phyloP scores from a whole-genome alignment of 2,113 vertebrate species.

The Mellivora capensis region DNA sequence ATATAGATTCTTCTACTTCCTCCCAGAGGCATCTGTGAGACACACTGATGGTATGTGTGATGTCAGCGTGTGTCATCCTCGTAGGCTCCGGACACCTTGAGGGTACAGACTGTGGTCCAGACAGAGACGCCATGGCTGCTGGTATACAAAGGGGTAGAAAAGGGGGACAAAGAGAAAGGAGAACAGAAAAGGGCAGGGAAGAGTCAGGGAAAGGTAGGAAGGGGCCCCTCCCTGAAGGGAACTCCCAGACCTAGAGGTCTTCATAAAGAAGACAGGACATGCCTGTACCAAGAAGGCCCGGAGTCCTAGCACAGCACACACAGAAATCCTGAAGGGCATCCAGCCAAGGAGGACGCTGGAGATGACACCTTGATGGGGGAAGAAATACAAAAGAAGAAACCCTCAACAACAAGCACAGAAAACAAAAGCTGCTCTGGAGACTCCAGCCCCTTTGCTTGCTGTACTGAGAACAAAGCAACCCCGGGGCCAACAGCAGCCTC shows the following conservation, averaged over 20 bases:
- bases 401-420: background rate
- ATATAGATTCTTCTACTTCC: slow-evolving; percentile 66
- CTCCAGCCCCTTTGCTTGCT: background rate
- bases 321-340: background rate
- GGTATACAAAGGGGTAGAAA: background rate
- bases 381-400: background rate
- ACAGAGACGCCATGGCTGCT: background rate
- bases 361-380: background rate
- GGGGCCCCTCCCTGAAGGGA: background rate
- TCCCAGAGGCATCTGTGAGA: slow-evolving; percentile 46
- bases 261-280: background rate
- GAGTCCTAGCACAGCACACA: rapidly evolving
- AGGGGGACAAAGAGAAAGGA: background rate
- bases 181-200: background rate
- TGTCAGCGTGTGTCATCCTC: background rate
- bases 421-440: background rate
- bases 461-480: background rate
- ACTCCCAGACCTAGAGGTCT: background rate
- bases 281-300: background rate
- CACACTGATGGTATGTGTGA: background rate
- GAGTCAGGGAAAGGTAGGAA: background rate
- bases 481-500: background rate
- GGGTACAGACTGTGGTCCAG: background rate
- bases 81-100: background rate
- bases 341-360: background rate